Percentiles rank a stretch among this genome's conserved stretches.
Conservation (phyloP, 2,113 vertebrate species). For the Anser brachyrhynchus region DNA sequence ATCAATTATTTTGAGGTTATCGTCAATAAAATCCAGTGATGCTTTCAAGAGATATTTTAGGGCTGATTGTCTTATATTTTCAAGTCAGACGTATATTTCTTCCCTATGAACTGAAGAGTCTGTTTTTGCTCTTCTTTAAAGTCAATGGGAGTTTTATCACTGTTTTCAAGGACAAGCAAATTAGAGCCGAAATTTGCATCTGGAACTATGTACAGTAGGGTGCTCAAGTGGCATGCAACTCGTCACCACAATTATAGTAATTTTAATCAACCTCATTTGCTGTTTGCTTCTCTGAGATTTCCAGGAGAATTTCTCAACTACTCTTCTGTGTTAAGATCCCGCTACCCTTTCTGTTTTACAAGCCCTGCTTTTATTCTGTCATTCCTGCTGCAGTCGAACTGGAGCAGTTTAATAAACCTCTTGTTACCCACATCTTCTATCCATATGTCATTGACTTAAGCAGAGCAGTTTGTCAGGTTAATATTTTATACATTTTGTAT, state of each 20-base stretch:
- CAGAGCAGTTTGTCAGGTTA: constrained; percentile 37
- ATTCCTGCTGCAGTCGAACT: background rate
- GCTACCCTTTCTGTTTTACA: constrained; percentile 14
- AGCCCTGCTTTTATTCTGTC: constrained; percentile 22
- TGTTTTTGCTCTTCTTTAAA: constrained; percentile 23
- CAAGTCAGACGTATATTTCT: background rate
- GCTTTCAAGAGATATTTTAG: background rate
- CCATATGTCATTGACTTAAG: constrained; percentile 44
- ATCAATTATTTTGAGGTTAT: background rate
- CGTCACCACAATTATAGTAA: constrained; percentile 53
- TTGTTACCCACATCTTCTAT: constrained; percentile 48
- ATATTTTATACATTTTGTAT: constrained; percentile 49
- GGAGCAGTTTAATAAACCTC: constrained; percentile 46
- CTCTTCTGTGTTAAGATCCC: constrained; percentile 24
- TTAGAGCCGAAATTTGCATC: constrained; percentile 47
- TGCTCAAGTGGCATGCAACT: constrained; percentile 12
- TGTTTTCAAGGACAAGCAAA: constrained; percentile 33
- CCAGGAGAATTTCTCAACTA: constrained; percentile 19
- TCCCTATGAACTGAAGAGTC: background rate
- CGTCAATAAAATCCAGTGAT: background rate
- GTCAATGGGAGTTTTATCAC: background rate
- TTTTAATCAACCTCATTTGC: constrained; percentile 60
- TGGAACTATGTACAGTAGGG: background rate
- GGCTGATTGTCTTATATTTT: background rate
- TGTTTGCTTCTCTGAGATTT: constrained; percentile 21